Base-by-base conservation (phyloP, 2,113 vertebrate species). In the Hyla sarda region DNA sequence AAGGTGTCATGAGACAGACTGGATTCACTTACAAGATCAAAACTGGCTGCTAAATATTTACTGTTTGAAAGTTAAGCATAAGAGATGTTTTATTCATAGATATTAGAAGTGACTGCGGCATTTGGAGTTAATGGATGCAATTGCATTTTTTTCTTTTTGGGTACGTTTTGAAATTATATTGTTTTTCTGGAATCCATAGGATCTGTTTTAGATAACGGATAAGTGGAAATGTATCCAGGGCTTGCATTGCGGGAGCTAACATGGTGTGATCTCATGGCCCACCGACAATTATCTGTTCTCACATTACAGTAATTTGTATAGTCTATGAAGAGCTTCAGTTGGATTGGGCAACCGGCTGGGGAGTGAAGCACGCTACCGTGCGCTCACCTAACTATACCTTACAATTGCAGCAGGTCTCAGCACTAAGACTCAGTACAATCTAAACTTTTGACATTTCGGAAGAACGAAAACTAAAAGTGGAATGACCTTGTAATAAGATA, bases 61-160 rank as follows among this genome's bases (percentile, higher is more conserved):
- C 60, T 79, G 74, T 41, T 71, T 85, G 32, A 85, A 69, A 67
- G 17, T 50, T 28, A 41, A 58, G 56, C 45, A 32, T 8, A 71
- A 12, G 37, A 10, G 3, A 78, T 71, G 84, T 79, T 79, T 84
- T 85, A 85, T 79, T 85, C 74, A 85, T 69, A 71, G 78, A 48
- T 23, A 34, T 54, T 56, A 85, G 37, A 34, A 25, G 19, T 23
- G 30, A n/a, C 34, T 60, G 76, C 23, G 34, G 19, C 21, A 12
- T 41, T 58, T n/a, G 19, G 52, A 79, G 21, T 30, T 77, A 30
- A 28, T 52, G 48, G 74, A 19, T 10, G 75, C 30, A 17, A 28
- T 11, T 62, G 58, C 58, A 56, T 34, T 78, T 80, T 60, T 79
- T 34, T 14, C 12, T 16, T n/a, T 52, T 76, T 76, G n/a, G n/a